These are phyloP conservation scores for Chrysemys picta DNA, from an alignment of 2,113 vertebrate genomes.

Conservation along the genomic window DNA sequence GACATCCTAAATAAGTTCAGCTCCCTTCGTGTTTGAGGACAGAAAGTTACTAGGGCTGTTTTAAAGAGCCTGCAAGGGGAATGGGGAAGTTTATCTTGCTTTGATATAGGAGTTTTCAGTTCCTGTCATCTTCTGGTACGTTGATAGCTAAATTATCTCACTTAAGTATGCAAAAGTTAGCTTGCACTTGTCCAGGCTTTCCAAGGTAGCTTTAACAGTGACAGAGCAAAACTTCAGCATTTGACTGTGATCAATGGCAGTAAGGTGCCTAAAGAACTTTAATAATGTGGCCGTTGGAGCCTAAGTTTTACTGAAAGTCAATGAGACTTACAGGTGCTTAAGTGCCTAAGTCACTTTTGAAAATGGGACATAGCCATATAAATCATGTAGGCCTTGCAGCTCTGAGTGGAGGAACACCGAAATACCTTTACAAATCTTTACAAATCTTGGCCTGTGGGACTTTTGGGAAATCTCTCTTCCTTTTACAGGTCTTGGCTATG, in stretches of 20 bases:
- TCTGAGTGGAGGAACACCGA: neutral
- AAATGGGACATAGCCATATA: neutral
- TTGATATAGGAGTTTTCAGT: neutral
- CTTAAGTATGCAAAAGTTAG: neutral
- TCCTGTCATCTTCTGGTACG: neutral
- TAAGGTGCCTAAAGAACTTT: neutral
- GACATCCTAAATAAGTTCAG: neutral
- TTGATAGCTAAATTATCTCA: neutral
- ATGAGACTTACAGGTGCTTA: neutral
- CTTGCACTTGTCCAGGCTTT: neutral
- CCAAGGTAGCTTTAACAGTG: neutral
- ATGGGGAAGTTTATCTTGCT: neutral
- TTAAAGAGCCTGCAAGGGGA: neutral
- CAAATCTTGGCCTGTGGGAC: neutral
- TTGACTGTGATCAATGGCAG: neutral
- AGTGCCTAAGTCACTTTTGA: neutral
- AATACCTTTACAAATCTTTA: neutral
- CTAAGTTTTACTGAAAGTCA: too few relatives aligned
- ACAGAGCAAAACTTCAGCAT: neutral
- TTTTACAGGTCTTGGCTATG: neutral
- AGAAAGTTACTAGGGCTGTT: fast-evolving
- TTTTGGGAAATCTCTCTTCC: neutral
- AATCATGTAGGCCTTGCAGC: neutral
- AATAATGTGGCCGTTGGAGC: too few relatives aligned
- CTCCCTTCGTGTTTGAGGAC: neutral